These are phyloP conservation scores for Thunnus thynnus DNA, from an alignment of 2,113 vertebrate genomes.

Conservation along the genomic window DNA sequence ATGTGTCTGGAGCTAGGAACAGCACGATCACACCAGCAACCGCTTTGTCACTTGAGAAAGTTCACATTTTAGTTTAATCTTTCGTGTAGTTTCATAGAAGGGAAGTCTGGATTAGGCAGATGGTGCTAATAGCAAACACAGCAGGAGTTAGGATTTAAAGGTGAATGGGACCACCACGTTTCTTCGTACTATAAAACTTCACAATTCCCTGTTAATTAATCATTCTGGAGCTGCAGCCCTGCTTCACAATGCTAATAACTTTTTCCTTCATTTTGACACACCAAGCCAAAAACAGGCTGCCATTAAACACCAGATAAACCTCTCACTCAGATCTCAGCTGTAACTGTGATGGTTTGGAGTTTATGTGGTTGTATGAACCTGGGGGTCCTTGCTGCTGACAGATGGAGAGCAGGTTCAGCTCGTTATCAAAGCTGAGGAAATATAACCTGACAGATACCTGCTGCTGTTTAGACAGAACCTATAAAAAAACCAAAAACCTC, in stretches of 20 bases:
- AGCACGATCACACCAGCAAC: neutral
- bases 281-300: conserved; percentile 6
- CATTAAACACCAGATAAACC: conserved; percentile 20
- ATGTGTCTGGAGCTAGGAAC: neutral
- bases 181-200: conserved; percentile 5
- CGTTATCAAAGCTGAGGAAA: conserved; percentile 61
- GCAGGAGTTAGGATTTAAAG: conserved; percentile 66
- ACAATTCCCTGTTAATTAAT: conserved; percentile 27
- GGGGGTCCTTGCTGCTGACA: conserved; percentile 43
- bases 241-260: neutral
- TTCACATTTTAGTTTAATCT: conserved; percentile 17
- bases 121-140: conserved; percentile 38
- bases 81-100: conserved; percentile 14
- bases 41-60: conserved; percentile 32
- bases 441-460: conserved; percentile 55
- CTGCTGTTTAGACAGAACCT: conserved; percentile 31
- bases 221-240: conserved; percentile 18
- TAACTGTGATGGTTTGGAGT: neutral
- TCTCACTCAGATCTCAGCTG: conserved; percentile 17
- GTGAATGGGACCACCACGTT: conserved; percentile 30
- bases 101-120: conserved; percentile 62
- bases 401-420: conserved; percentile 68
- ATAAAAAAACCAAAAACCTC: conserved; percentile 15
- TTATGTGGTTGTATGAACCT: conserved; percentile 23
- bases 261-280: conserved; percentile 24